Evolutionary conservation across 2,797 vertebrate genomes (phyloP).

Genomic region (Takifugu ocellatus): DNA sequence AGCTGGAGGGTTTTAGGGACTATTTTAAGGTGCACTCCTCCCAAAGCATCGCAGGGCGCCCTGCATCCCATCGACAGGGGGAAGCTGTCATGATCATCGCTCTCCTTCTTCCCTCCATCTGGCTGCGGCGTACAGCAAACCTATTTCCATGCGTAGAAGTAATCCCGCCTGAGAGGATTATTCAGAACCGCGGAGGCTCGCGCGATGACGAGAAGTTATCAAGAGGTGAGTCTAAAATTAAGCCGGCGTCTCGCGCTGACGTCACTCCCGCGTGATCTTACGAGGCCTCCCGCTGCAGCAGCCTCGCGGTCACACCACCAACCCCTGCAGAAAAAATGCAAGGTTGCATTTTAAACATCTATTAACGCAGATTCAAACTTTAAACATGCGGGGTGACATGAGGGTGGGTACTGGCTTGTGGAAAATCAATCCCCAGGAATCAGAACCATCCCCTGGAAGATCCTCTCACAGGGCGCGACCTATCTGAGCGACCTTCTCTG

Average conservation of each 20-base stretch:
- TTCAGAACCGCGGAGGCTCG: slow-evolving; percentile 30
- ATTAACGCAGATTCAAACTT: not conserved
- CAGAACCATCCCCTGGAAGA: slow-evolving; percentile 37
- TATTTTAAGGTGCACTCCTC: slow-evolving; percentile 51
- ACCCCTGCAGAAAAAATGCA: not conserved
- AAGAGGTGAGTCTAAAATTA: slow-evolving; percentile 47
- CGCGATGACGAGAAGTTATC: slow-evolving; percentile 43
- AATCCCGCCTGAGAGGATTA: slow-evolving; percentile 17
- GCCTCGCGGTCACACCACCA: slow-evolving; percentile 18
- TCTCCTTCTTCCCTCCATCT: too few relatives aligned
- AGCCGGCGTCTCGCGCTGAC: slow-evolving; percentile 14
- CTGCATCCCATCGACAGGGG: slow-evolving; percentile 11
- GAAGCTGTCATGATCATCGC: slow-evolving; percentile 1
- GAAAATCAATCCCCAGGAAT: not conserved
- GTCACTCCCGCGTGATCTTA: slow-evolving; percentile 31
- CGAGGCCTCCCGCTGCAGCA: slow-evolving; percentile 18
- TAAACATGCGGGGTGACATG: not conserved
- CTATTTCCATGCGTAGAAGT: too few relatives aligned
- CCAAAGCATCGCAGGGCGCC: slow-evolving; percentile 41
- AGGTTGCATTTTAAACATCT: not conserved
- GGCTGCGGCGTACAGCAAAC: too few relatives aligned
- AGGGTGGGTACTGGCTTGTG: too few relatives aligned
- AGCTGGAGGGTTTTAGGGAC: slow-evolving; percentile 50
- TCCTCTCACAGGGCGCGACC: slow-evolving; percentile 71
- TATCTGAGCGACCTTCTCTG: slow-evolving; percentile 30